Evolutionary conservation across 2,113 vertebrate species (phyloP).

Genomic region (Orientallactaga bullata): DNA sequence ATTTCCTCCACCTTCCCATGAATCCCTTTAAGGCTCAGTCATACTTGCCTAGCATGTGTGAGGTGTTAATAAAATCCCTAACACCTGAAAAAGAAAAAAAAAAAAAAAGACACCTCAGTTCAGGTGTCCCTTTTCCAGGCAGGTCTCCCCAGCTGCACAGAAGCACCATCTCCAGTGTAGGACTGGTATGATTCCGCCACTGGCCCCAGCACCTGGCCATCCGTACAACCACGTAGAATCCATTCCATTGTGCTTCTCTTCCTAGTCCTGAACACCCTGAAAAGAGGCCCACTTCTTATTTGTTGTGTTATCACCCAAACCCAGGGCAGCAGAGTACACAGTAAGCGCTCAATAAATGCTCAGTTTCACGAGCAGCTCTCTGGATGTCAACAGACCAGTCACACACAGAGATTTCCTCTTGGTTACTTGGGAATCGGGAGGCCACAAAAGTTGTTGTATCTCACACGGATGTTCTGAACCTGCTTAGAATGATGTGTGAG

Average conservation of each 20-base stretch:
- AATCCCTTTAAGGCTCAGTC: background rate
- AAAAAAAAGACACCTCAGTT: no score
- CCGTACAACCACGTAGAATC: no score
- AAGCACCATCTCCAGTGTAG: background rate
- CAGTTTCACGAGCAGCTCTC: background rate
- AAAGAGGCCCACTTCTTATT: background rate
- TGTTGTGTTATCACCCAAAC: background rate
- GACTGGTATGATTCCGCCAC: background rate
- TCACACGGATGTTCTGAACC: background rate
- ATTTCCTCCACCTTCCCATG: background rate
- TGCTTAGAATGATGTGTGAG: background rate
- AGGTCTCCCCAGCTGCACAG: background rate
- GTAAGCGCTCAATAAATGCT: background rate
- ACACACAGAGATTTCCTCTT: background rate
- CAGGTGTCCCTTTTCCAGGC: no score
- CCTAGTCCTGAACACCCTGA: background rate
- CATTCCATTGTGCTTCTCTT: background rate
- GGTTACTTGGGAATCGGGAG: background rate
- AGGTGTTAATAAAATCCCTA: background rate
- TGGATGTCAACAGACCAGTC: background rate
- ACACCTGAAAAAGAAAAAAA: no score
- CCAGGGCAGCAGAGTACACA: background rate
- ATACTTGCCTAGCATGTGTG: background rate
- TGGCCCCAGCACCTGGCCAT: no score
- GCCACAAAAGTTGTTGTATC: background rate